Percentiles rank a stretch among this genome's conserved stretches.
These are phyloP conservation scores for Pseudochirops cupreus DNA, from an alignment of 2,797 vertebrate genomes.

Conservation along the genomic window DNA sequence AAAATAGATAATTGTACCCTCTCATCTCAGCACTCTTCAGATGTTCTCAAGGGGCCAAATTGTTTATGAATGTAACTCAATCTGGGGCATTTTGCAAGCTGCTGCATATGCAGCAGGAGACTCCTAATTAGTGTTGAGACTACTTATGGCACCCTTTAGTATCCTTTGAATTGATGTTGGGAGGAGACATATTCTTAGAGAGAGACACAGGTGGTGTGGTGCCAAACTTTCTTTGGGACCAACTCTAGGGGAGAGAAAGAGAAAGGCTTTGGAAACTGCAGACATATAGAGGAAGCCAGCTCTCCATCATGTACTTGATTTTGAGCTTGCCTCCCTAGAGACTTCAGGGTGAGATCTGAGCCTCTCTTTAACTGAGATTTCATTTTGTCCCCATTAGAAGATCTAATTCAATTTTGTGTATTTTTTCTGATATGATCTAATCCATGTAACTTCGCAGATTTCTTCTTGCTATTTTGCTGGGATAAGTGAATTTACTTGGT, in stretches of 20 bases:
- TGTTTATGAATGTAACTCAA: background rate
- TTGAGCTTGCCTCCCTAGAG: background rate
- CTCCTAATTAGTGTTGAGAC: background rate
- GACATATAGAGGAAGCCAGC: background rate
- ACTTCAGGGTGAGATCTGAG: background rate
- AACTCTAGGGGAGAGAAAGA: background rate
- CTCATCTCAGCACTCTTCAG: background rate
- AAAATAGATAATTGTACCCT: background rate
- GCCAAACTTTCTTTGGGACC: background rate
- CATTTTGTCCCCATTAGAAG: background rate
- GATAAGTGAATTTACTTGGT: background rate
- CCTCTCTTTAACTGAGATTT: background rate
- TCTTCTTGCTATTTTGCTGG: background rate
- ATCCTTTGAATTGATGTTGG: background rate
- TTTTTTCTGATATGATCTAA: background rate
- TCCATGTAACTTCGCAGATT: background rate
- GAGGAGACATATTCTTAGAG: background rate
- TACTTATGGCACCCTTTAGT: background rate
- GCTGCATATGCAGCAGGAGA: background rate
- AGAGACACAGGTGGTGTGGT: background rate
- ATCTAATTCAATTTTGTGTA: background rate
- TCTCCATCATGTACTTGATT: background rate
- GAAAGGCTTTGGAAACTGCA: background rate
- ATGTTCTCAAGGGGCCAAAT: background rate
- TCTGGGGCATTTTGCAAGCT: background rate